Conservation (phyloP, 2,797 vertebrate species). For the Poecilia picta region DNA sequence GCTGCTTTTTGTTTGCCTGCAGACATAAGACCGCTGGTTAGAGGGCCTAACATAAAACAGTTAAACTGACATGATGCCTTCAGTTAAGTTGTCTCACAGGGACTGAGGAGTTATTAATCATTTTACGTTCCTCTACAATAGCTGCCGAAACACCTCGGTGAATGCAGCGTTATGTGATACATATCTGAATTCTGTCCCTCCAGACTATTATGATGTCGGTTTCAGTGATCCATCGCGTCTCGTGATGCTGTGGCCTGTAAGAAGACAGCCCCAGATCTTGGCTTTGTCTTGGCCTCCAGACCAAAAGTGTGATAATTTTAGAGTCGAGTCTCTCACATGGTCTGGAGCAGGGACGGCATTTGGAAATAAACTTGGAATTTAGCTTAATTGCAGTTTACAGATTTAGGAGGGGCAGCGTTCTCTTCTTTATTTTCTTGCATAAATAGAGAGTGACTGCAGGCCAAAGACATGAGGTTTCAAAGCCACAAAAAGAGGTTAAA, state of each 20-base stretch:
- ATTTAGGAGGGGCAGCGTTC: conserved; percentile 86
- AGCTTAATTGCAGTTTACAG: conserved; percentile 88
- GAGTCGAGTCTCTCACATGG: conserved; percentile 83
- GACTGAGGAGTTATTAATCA: conserved; percentile 30
- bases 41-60: conserved; percentile 43
- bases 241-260: conserved; percentile 66
- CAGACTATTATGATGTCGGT: conserved; percentile 49
- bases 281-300: conserved; percentile 78
- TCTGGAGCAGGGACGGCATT: conserved; percentile 83
- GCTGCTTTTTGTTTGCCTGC: conserved; percentile 61
- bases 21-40: conserved; percentile 52
- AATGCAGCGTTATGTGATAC: conserved; percentile 8
- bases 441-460: conserved; percentile 84
- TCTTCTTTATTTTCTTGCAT: conserved; percentile 86
- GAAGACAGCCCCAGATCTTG: conserved; percentile 70
- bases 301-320: conserved; percentile 88
- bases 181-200: conserved; percentile 22
- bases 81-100: conserved; percentile 44
- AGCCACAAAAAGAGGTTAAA: conserved; percentile 82
- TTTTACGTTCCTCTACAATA: conserved; percentile 6
- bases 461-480: conserved; percentile 85
- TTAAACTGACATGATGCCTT: conserved; percentile 43
- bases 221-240: conserved; percentile 42
- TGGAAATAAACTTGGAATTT: conserved; percentile 88
- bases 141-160: conserved; percentile 9